phyloP scores from a whole-genome alignment of 2,113 vertebrate genomes.

The Malurus elegans region DNA sequence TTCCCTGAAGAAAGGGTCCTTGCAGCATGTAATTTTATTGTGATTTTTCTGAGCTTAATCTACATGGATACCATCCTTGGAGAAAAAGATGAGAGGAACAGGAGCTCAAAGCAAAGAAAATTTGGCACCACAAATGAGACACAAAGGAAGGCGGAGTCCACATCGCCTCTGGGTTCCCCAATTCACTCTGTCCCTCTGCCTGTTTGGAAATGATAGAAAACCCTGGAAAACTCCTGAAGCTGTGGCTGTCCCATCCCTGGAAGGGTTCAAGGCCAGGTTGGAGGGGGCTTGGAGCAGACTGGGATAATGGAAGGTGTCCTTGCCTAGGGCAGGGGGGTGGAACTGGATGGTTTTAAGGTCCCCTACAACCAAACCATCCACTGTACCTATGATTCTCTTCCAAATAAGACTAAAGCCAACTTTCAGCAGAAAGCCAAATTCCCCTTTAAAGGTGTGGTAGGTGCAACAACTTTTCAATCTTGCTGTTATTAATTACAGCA shows the following conservation, averaged over 20 bases:
- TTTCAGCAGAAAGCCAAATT: background rate
- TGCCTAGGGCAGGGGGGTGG: background rate
- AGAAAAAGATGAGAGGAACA: background rate
- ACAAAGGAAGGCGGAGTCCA: background rate
- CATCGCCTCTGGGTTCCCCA: background rate
- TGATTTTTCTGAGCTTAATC: background rate
- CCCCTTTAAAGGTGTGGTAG: background rate
- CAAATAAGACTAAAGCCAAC: background rate
- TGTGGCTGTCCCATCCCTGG: background rate
- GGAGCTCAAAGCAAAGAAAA: background rate
- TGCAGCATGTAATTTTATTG: background rate
- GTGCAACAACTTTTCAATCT: background rate
- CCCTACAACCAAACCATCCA: background rate
- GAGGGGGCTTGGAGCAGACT: background rate
- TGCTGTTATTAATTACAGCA: background rate
- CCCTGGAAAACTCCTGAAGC: background rate
- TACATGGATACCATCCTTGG: background rate
- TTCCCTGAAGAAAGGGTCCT: rapidly evolving
- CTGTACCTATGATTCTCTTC: background rate
- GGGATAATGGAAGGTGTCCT: background rate
- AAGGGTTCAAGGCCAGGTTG: background rate
- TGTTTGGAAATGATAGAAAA: background rate
- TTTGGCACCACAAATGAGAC: background rate
- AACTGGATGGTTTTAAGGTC: background rate
- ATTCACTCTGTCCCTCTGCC: background rate